Conservation (phyloP, 2,113 vertebrate species). For the Myotis lucifugus region DNA sequence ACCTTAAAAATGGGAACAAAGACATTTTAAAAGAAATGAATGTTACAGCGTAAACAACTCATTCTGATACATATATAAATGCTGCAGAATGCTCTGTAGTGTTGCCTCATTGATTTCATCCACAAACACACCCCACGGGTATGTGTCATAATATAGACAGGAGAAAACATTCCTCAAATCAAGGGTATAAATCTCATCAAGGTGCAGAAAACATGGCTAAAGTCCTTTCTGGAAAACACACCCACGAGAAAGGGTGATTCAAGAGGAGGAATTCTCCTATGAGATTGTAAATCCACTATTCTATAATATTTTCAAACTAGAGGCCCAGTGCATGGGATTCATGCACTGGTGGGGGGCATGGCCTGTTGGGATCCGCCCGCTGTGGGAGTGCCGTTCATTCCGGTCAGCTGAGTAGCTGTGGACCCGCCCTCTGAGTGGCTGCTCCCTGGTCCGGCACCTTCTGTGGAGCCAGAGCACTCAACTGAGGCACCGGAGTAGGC, state of each 20-base stretch:
- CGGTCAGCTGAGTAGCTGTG: too few relatives aligned
- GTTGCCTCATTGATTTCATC: rapidly evolving
- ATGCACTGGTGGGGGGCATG: too few relatives aligned
- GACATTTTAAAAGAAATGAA: background rate
- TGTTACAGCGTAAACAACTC: rapidly evolving
- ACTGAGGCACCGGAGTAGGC: too few relatives aligned
- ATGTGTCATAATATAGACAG: rapidly evolving
- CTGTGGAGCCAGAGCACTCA: too few relatives aligned
- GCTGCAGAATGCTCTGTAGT: rapidly evolving
- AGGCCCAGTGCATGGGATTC: too few relatives aligned
- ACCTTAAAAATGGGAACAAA: background rate
- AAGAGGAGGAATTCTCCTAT: background rate
- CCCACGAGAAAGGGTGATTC: rapidly evolving
- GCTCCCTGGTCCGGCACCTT: too few relatives aligned
- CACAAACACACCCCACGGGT: rapidly evolving
- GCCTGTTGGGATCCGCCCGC: too few relatives aligned
- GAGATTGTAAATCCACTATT: background rate
- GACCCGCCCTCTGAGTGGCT: too few relatives aligned
- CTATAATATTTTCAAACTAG: rapidly evolving
- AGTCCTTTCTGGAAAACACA: background rate
- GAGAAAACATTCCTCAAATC: too few relatives aligned
- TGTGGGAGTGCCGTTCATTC: too few relatives aligned
- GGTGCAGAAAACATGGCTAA: background rate
- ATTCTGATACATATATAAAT: background rate
- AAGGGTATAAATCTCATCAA: background rate